Percentiles rank a stretch among this genome's conserved stretches.
These are phyloP conservation scores for Oscheius sp. DNA, from an alignment of 2,888 invertebrate species.

Conservation along the genomic window DNA sequence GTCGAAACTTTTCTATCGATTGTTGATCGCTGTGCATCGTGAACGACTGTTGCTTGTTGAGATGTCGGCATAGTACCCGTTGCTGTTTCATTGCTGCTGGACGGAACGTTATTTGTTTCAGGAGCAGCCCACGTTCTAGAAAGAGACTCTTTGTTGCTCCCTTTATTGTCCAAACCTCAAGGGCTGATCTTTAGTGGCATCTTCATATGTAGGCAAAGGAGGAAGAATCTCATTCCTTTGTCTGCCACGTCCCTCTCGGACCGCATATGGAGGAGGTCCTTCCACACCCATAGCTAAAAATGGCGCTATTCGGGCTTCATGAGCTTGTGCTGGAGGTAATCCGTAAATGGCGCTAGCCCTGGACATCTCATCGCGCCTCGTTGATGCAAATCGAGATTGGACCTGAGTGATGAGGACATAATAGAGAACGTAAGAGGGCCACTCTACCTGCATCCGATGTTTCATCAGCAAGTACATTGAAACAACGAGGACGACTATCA, in stretches of 20 bases:
- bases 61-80: background rate
- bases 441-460: conserved; percentile 70
- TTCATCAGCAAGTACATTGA: conserved; percentile 72
- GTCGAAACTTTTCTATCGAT: conserved; percentile 21
- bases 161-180: conserved; percentile 42
- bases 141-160: background rate
- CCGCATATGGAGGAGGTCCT: conserved; percentile 69
- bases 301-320: conserved; percentile 49
- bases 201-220: conserved; percentile 71
- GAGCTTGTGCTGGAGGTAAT: conserved; percentile 32
- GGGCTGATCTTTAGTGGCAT: conserved; percentile 69
- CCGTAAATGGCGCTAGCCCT: conserved; percentile 56
- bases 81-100: conserved; percentile 11
- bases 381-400: conserved; percentile 53
- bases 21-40: conserved; percentile 13
- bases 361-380: conserved; percentile 54
- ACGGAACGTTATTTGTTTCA: conserved; percentile 17
- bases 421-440: background rate
- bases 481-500: conserved; percentile 70
- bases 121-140: conserved; percentile 30
- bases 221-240: conserved; percentile 61
- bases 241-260: conserved; percentile 32
- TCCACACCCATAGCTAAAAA: conserved; percentile 60
- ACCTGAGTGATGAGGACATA: conserved; percentile 41
- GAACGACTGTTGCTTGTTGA: conserved; percentile 16